These are phyloP conservation scores for Parazoanthus darwini DNA, from an alignment of 92 coral and sea anemone species.

Conservation along the genomic window DNA sequence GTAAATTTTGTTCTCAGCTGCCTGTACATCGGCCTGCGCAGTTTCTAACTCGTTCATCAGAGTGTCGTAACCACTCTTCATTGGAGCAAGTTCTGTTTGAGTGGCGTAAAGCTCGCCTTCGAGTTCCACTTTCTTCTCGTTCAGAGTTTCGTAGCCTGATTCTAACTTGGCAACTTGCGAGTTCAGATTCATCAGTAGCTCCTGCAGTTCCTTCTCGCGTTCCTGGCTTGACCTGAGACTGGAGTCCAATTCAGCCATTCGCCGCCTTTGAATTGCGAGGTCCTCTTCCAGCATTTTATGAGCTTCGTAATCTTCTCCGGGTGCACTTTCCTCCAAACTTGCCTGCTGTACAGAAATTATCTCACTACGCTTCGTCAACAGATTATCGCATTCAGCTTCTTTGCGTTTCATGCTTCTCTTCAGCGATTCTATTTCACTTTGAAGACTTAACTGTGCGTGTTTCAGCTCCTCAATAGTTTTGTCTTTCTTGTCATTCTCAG, in stretches of 20 bases:
- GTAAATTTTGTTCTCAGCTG: conserved; percentile 61
- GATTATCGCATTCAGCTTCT: conserved; percentile 60
- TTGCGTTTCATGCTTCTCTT: conserved; percentile 66
- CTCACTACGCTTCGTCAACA: conserved; percentile 53
- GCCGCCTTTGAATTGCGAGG: conserved; percentile 65
- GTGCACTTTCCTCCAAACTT: conserved; percentile 63
- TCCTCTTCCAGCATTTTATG: conserved; percentile 75
- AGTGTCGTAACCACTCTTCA: conserved; percentile 71
- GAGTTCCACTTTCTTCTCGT: conserved; percentile 79
- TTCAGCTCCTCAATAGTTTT: conserved; percentile 66
- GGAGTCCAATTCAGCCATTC: conserved; percentile 66
- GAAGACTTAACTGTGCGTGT: conserved; percentile 57
- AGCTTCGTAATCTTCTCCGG: conserved; percentile 62
- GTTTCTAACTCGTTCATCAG: conserved; percentile 73
- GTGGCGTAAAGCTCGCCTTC: conserved; percentile 77
- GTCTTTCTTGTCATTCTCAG: conserved; percentile 57
- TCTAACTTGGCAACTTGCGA: conserved; percentile 76
- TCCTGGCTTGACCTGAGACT: conserved; percentile 64
- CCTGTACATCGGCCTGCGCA: conserved; percentile 58
- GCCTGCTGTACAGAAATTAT: conserved; percentile 57
- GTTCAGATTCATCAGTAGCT: conserved; percentile 62
- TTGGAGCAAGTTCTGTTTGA: conserved; percentile 71
- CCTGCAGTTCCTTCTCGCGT: conserved; percentile 78
- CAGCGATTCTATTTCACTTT: conserved; percentile 65
- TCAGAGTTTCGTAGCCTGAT: conserved; percentile 73